Base-by-base conservation (phyloP, 2,797 vertebrate species). In the Menidia menidia region DNA sequence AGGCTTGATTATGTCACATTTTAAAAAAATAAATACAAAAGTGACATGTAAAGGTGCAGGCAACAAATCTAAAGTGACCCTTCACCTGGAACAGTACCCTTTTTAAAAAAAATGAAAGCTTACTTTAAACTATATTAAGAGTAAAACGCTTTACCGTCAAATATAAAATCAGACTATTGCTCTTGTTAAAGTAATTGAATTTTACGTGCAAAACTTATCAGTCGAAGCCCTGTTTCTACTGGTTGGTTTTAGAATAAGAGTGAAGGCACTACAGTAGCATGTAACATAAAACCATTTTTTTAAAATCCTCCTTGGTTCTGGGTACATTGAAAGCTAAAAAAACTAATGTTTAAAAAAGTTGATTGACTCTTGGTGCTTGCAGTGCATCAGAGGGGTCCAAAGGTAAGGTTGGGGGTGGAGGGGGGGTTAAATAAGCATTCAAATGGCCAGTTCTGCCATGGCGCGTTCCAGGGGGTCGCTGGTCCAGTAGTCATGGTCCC, bases 401-500 rank as follows among this genome's bases (percentile, higher is more conserved):
- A 68, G 58, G 56, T 48, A 44, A 31, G 64, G 63, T 42, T 50
- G 39, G 54, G 2, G 32, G 58, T 6, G 2, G 13, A 43, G 19
- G 6, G 1, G 30, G 4, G 11, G 32, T 6, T 51, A 52, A 56
- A 30, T 11, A 68, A 52, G 50, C 1, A 61, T 69, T 95, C 84
- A 98, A 73, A 96, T 86, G 48, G 94, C 89, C 83, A 99, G 93
- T 1, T 97, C 96, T 6, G 96, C 97, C 93, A 98, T 92, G 11
- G 94, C 96, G 19, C 97, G 92, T 76, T 98, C 93, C 87, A 99
- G 86, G 0, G 97, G 98, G 76, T 98, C 96, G 3, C 92, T 91
- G 68, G 89, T 90, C 98, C 98, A 99, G 93, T 98, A 99, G 65
- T 95, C 95, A 0, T 96, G 83, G 1, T 98, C 97, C 98, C 98